These are phyloP conservation scores for Diceros bicornis DNA, from an alignment of 2,797 vertebrate species.

Conservation along the genomic window DNA sequence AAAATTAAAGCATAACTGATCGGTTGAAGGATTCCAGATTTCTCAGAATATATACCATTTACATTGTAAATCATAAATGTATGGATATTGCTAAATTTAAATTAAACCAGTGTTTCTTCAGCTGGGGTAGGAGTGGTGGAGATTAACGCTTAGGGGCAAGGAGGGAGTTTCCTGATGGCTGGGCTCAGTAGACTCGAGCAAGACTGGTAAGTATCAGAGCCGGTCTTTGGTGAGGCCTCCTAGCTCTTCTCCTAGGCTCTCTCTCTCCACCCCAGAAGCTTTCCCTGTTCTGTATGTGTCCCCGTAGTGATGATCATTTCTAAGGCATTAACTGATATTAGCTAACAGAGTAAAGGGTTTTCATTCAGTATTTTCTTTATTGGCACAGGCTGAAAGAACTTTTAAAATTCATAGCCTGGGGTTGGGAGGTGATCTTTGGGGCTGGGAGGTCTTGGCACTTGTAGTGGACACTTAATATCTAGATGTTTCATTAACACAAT, in stretches of 20 bases:
- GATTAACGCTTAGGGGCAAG: background rate
- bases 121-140: background rate
- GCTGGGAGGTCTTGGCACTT: accelerated
- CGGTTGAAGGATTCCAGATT: constrained; percentile 76
- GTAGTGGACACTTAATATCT: background rate
- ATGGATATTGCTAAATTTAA: constrained; percentile 63
- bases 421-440: no score
- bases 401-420: background rate
- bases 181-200: background rate
- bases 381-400: background rate
- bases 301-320: background rate
- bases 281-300: background rate
- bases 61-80: constrained; percentile 60
- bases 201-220: background rate
- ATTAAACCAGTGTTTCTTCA: constrained; percentile 58
- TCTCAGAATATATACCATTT: constrained; percentile 59
- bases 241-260: background rate
- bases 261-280: background rate
- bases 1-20: constrained; percentile 77
- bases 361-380: background rate
- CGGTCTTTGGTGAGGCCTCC: background rate
- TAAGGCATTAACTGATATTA: background rate
- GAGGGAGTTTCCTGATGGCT: background rate
- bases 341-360: background rate
- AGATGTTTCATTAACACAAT: background rate